Evolutionary conservation across 2,888 invertebrate species (phyloP).

Genomic region (Flabesymbios commensalis): DNA sequence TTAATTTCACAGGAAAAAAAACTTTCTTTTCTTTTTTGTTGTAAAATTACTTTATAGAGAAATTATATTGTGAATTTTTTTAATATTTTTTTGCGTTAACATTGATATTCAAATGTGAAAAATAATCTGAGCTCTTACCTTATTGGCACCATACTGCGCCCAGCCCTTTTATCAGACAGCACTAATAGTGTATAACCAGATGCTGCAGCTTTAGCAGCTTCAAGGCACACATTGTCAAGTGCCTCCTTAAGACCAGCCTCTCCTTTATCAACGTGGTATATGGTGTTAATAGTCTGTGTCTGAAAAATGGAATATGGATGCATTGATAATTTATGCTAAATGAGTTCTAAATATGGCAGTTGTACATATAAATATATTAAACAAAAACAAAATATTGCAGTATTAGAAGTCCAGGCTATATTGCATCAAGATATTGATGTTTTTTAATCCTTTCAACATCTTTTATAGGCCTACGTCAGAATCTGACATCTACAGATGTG

Average conservation of each 20-base stretch:
- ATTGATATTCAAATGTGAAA: too few species aligned
- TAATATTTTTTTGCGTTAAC: too few species aligned
- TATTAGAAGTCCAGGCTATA: background rate
- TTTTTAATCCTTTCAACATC: background rate
- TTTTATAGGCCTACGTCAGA: too few species aligned
- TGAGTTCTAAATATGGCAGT: background rate
- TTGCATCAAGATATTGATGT: background rate
- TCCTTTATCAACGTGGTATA: conserved; percentile 79
- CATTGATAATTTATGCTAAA: background rate
- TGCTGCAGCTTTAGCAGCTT: conserved; percentile 79
- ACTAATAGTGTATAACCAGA: conserved; percentile 71
- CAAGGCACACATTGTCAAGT: conserved; percentile 77
- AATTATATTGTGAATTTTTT: too few species aligned
- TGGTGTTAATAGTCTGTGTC: conserved; percentile 84
- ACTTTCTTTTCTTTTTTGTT: too few species aligned
- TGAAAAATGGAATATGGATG: conserved; percentile 43
- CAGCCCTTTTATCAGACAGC: conserved; percentile 33
- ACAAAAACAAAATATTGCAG: background rate
- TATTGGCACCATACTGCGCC: conserved; percentile 26
- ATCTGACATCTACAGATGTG: too few species aligned
- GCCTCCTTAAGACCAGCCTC: conserved; percentile 75
- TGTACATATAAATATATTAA: background rate
- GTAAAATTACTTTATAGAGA: too few species aligned
- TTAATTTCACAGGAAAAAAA: too few species aligned
- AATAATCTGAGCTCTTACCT: too few species aligned